Conservation (phyloP, 2,113 vertebrate genomes). For the Albula goreensis region DNA sequence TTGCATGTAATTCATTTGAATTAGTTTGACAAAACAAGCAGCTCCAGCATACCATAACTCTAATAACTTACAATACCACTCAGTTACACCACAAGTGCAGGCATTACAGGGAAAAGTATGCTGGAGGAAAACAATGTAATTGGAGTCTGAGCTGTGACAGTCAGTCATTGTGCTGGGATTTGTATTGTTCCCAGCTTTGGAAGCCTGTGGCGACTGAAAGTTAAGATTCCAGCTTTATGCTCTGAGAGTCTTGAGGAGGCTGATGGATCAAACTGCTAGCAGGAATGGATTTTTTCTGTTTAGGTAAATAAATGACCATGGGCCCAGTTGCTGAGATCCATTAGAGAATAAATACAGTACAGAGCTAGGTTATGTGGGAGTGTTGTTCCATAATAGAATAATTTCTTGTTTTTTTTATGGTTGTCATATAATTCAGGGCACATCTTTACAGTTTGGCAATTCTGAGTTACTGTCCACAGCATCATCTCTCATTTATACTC, state of each 20-base stretch:
- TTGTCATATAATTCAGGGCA: too few relatives aligned
- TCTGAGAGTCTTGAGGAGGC: not conserved
- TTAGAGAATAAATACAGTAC: not conserved
- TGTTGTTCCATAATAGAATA: too few relatives aligned
- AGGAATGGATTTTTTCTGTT: not conserved
- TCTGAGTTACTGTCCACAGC: too few relatives aligned
- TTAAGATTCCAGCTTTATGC: not conserved
- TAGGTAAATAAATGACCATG: not conserved
- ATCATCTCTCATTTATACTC: too few relatives aligned
- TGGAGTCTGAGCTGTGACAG: conserved; percentile 41
- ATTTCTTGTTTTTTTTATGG: too few relatives aligned
- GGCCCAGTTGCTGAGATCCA: conserved; percentile 13
- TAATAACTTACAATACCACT: not conserved
- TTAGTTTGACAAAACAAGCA: not conserved
- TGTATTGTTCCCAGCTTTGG: not conserved
- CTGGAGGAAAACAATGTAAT: not conserved
- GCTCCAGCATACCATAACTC: too few relatives aligned
- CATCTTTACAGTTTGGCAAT: too few relatives aligned
- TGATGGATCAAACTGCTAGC: not conserved
- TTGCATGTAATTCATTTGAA: not conserved
- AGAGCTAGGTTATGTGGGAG: too few relatives aligned
- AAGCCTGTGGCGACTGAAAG: not conserved
- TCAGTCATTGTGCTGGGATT: conserved; percentile 51
- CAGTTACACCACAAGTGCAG: not conserved
- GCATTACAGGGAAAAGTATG: not conserved